Evolutionary conservation across 2,113 vertebrate genomes (phyloP).

Genomic region (Pristiophorus japonicus): DNA sequence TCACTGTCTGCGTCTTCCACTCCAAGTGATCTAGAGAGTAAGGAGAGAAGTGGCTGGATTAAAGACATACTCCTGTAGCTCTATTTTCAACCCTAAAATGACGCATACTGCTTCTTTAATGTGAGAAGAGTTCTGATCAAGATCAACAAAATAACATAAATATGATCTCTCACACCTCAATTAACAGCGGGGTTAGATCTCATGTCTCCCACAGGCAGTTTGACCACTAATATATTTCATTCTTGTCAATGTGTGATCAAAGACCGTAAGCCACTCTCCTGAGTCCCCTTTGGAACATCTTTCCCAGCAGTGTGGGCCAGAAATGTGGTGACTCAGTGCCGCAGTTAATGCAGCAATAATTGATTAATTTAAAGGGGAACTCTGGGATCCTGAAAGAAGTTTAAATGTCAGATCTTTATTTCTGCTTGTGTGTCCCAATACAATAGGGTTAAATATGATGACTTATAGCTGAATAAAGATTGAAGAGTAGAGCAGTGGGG

Average conservation of each 20-base stretch:
- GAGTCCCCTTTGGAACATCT: neutral
- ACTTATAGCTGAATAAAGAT: neutral
- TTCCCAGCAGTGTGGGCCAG: neutral
- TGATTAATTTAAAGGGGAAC: constrained; percentile 5
- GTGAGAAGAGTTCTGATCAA: neutral
- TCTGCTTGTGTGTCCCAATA: too few species aligned
- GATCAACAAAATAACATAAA: too few species aligned
- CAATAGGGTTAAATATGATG: constrained; percentile 2
- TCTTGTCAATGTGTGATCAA: neutral
- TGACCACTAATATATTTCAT: neutral
- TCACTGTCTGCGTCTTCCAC: neutral
- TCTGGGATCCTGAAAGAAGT: neutral
- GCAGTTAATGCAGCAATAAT: neutral
- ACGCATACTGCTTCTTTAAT: neutral
- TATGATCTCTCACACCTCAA: neutral
- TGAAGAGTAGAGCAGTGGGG: neutral
- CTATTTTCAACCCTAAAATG: neutral
- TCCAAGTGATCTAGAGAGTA: neutral
- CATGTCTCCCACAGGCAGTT: neutral
- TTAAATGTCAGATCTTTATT: neutral
- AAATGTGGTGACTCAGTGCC: neutral
- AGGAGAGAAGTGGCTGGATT: neutral
- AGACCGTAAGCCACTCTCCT: constrained; percentile 2
- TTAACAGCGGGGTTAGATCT: neutral
- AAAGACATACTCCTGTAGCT: neutral